Percentiles rank a stretch among this genome's conserved stretches.
Conservation (phyloP, 2,888 invertebrate species). For the Cetonia aurata region DNA sequence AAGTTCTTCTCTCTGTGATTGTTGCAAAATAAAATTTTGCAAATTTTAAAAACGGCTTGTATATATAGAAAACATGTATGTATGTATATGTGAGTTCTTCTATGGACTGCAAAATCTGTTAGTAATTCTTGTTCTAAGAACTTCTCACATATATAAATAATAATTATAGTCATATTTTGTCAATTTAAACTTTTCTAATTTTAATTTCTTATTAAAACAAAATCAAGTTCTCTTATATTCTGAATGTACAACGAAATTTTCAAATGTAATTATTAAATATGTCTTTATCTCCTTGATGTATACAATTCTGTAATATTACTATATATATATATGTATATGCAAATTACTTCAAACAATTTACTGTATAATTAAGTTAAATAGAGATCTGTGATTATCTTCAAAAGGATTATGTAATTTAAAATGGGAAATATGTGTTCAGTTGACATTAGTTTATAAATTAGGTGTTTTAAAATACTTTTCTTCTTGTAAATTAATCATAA, state of each 20-base stretch:
- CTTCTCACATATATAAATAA: background rate
- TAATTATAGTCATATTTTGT: no score
- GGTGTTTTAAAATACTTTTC: conserved; percentile 7
- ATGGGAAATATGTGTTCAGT: conserved; percentile 31
- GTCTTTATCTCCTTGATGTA: background rate
- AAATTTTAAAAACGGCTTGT: conserved; percentile 1
- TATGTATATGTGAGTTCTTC: conserved; percentile 1
- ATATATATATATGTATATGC: background rate
- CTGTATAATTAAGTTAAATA: conserved; percentile 13
- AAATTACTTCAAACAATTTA: background rate
- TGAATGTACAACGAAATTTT: conserved; percentile 26
- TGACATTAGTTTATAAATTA: conserved; percentile 26
- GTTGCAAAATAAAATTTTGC: conserved; percentile 41
- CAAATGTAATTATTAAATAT: background rate
- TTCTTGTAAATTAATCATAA: background rate
- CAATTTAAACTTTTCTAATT: background rate
- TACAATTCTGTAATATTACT: background rate
- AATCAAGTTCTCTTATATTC: conserved; percentile 39
- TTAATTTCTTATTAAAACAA: background rate
- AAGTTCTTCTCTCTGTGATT: conserved; percentile 33
- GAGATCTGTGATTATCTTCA: conserved; percentile 35
- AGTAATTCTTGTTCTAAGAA: no score
- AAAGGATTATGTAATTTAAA: background rate
- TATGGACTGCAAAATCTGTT: background rate
- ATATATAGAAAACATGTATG: background rate